Conservation (phyloP, 2,888 invertebrate genomes). For the Plagiodera versicolora region DNA sequence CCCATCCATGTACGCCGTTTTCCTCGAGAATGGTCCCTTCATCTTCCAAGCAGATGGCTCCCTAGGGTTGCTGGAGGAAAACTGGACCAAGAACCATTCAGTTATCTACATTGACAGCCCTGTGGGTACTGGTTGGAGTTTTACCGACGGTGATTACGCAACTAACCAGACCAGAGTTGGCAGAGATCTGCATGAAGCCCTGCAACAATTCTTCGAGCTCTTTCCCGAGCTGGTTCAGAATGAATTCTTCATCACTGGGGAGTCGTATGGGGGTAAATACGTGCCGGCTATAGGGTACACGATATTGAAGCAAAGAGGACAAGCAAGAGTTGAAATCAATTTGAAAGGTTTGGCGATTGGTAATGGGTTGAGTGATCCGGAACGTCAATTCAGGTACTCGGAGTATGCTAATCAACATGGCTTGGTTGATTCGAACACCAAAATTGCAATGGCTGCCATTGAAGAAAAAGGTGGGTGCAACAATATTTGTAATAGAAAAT, state of each 20-base stretch:
- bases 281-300: constrained; percentile 72
- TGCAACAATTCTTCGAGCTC: constrained; percentile 78
- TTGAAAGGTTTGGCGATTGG: constrained; percentile 69
- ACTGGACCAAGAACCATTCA: constrained; percentile 31
- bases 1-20: constrained; percentile 73
- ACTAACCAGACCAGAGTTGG: constrained; percentile 77
- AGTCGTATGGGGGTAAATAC: constrained; percentile 82
- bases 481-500: too few species aligned
- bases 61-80: constrained; percentile 61
- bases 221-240: constrained; percentile 72
- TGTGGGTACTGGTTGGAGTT: constrained; percentile 89
- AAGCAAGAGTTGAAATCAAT: constrained; percentile 66
- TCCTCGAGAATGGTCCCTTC: constrained; percentile 81
- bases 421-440: constrained; percentile 64
- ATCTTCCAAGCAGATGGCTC: constrained; percentile 43
- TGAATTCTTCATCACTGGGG: constrained; percentile 84
- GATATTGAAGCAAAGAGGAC: constrained; percentile 64
- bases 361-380: constrained; percentile 58
- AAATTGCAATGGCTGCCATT: constrained; percentile 40
- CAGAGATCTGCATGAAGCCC: constrained; percentile 70
- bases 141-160: constrained; percentile 75
- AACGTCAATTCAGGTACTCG: constrained; percentile 68
- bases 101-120: constrained; percentile 89
- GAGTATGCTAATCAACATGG: constrained; percentile 73
- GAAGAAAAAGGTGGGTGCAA: not conserved